Percentiles rank a stretch among this genome's conserved stretches.
phyloP scores from a whole-genome alignment of 2,797 vertebrate genomes.

The Scyliorhinus canicula region DNA sequence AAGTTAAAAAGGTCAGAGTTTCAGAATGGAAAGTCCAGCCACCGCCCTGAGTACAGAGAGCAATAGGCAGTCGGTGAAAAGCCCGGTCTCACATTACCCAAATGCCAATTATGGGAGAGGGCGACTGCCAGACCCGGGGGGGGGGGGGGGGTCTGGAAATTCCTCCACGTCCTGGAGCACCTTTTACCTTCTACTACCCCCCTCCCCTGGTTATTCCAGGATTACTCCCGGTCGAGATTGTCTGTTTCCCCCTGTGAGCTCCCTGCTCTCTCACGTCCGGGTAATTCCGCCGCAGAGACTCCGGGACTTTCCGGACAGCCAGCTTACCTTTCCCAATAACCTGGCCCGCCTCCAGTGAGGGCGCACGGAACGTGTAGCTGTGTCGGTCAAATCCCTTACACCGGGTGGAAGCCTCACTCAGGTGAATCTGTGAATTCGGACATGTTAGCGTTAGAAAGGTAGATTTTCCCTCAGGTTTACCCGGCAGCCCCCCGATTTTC shows the following conservation, averaged over 20 bases:
- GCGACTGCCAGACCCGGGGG: not conserved
- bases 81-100: not conserved
- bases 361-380: not conserved
- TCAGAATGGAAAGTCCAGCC: not conserved
- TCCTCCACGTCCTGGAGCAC: not conserved
- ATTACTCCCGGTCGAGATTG: not conserved
- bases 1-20: not conserved
- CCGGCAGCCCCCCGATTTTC: not conserved
- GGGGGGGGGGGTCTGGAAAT: no score
- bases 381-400: not conserved
- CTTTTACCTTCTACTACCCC: not conserved
- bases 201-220: not conserved
- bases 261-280: not conserved
- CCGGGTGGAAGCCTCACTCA: not conserved
- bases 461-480: not conserved
- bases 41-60: not conserved
- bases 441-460: not conserved
- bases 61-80: not conserved
- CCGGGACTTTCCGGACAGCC: no score
- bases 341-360: not conserved
- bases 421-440: not conserved
- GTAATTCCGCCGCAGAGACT: not conserved
- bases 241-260: not conserved
- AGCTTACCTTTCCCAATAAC: conserved; percentile 4
- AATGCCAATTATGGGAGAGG: not conserved